These are phyloP conservation scores for Cebidichthys violaceus DNA, from an alignment of 2,113 vertebrate species.

Conservation along the genomic window DNA sequence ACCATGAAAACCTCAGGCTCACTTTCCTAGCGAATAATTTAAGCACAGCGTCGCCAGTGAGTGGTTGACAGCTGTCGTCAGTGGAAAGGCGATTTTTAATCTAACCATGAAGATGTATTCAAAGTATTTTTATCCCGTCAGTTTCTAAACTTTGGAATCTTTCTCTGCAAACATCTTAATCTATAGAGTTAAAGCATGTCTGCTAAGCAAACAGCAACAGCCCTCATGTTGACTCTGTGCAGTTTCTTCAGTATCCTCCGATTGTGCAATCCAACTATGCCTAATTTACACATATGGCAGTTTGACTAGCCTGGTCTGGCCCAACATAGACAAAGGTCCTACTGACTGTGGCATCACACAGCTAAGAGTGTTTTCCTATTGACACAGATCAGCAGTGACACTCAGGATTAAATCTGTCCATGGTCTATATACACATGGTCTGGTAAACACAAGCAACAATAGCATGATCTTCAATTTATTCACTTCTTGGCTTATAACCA, in stretches of 20 bases:
- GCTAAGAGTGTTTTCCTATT: conserved; percentile 55
- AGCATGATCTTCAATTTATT: conserved; percentile 35
- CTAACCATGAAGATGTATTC: conserved; percentile 27
- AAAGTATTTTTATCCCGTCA: conserved; percentile 21
- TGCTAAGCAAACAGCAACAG: conserved; percentile 9
- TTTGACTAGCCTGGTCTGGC: conserved; percentile 4
- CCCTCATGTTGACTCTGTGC: background rate
- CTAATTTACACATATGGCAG: conserved; percentile 15
- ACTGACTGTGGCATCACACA: conserved; percentile 33
- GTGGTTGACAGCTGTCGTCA: conserved; percentile 71
- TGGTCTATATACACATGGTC: conserved; percentile 34
- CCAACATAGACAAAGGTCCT: conserved; percentile 22
- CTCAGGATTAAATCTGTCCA: conserved; percentile 59
- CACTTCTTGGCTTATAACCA: conserved; percentile 20
- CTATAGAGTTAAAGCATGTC: background rate
- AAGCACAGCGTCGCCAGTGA: conserved; percentile 72
- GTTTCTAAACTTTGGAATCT: conserved; percentile 9
- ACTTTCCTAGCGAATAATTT: conserved; percentile 75
- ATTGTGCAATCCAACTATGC: conserved; percentile 8
- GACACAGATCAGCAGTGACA: conserved; percentile 63
- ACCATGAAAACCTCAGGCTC: conserved; percentile 65
- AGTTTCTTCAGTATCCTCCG: conserved; percentile 13
- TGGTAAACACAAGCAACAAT: conserved; percentile 53
- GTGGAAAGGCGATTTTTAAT: conserved; percentile 48
- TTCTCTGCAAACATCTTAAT: conserved; percentile 27